Percentiles rank a stretch among this genome's conserved stretches.
Conservation (phyloP, 1,140 invertebrate genomes). For the Phymorhynchus buccinoides region DNA sequence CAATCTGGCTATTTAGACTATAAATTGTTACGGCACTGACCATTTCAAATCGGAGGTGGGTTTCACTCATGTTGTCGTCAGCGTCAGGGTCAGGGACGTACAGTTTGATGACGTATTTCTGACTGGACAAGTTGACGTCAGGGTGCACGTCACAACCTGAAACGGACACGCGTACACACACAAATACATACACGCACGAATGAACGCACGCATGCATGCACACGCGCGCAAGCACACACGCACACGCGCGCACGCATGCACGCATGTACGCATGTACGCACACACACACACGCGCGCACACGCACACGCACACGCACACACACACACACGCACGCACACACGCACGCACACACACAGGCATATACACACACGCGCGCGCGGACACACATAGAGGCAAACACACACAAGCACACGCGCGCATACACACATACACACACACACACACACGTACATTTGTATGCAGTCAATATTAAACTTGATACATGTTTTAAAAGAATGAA, state of each 20-base stretch:
- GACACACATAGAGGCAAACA: not conserved
- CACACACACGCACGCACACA: not conserved
- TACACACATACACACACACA: not conserved
- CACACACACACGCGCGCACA: not conserved
- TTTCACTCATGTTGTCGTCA: constrained; percentile 91
- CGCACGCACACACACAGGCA: not conserved
- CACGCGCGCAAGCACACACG: not conserved
- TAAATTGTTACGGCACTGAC: constrained; percentile 82
- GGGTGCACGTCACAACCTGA: constrained; percentile 95
- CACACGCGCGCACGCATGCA: not conserved
- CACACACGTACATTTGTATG: not conserved
- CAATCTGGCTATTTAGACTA: too few species aligned
- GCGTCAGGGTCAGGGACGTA: constrained; percentile 87
- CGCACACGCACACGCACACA: not conserved
- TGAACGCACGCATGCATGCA: not conserved
- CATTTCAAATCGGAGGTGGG: constrained; percentile 92
- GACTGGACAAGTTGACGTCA: constrained; percentile 92
- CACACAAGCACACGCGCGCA: not conserved
- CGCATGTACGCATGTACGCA: not conserved
- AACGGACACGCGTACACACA: constrained; percentile 14
- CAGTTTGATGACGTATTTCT: constrained; percentile 94
- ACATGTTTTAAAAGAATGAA: too few species aligned
- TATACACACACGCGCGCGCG: not conserved
- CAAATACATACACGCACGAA: not conserved
- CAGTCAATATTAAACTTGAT: too few species aligned